These are phyloP conservation scores for Crotalus horridus DNA, from an alignment of 2,113 vertebrate species.

Conservation along the genomic window DNA sequence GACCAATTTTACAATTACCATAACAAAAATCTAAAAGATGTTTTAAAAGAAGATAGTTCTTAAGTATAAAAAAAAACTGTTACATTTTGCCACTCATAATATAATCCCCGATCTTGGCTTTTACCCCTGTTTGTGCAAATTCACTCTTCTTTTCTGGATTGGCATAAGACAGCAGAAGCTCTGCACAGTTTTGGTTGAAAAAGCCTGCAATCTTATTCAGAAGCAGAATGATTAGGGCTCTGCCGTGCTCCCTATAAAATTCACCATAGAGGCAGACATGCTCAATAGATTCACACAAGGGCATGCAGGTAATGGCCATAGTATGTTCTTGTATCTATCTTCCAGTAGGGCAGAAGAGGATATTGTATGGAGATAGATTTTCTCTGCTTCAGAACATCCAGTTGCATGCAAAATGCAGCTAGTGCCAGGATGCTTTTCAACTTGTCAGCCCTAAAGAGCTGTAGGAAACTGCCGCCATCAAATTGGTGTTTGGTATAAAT, in stretches of 20 bases:
- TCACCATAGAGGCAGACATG: not conserved
- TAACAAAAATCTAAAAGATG: not conserved
- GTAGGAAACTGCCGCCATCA: not conserved
- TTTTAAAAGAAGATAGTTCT: not conserved
- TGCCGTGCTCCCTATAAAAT: not conserved
- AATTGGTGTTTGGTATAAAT: not conserved
- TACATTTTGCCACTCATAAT: not conserved
- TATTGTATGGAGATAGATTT: not conserved
- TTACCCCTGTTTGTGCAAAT: not conserved
- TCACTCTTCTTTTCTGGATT: not conserved
- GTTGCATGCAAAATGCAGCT: too few relatives aligned
- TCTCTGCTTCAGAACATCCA: not conserved
- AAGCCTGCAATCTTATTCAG: not conserved
- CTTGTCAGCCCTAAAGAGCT: not conserved
- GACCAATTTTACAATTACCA: not conserved
- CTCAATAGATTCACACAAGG: not conserved
- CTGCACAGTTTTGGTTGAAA: not conserved
- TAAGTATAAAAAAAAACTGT: not conserved
- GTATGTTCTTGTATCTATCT: not conserved
- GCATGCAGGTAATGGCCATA: not conserved
- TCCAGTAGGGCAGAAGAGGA: not conserved
- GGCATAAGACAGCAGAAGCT: not conserved
- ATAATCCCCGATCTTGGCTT: not conserved
- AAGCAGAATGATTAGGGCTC: not conserved
- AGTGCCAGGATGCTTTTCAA: not conserved